Percentiles rank a stretch among this genome's conserved stretches.
Evolutionary conservation across 2,888 invertebrate genomes (phyloP).

Genomic region (Sarcophaga subvicina): DNA sequence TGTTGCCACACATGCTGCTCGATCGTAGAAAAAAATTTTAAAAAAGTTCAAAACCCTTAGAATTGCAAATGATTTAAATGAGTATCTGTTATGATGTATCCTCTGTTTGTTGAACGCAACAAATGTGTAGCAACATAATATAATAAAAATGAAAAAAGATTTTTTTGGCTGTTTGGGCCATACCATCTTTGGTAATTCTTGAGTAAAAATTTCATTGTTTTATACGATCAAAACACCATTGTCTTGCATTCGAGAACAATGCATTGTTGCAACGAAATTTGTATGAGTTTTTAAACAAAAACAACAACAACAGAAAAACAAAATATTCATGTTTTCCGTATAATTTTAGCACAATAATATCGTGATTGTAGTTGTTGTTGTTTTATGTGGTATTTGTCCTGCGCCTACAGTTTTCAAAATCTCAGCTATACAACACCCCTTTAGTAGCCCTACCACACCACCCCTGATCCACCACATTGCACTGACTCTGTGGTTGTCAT

Average conservation of each 20-base stretch:
- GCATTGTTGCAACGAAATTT: slow-evolving; percentile 47
- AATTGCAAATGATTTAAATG: too few relatives aligned
- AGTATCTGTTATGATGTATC: neutral
- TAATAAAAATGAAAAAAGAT: neutral
- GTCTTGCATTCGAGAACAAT: slow-evolving; percentile 47
- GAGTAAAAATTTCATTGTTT: slow-evolving; percentile 40
- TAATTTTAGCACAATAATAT: slow-evolving; percentile 63
- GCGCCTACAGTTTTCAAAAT: slow-evolving; percentile 66
- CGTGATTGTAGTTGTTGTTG: slow-evolving; percentile 4
- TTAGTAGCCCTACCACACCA: slow-evolving; percentile 40
- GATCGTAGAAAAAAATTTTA: too few relatives aligned
- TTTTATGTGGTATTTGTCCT: slow-evolving; percentile 64
- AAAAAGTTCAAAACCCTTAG: too few relatives aligned
- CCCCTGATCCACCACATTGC: neutral
- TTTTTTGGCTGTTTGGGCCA: slow-evolving; percentile 33
- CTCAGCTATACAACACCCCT: slow-evolving; percentile 36
- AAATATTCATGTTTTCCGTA: slow-evolving; percentile 26
- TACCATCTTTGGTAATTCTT: slow-evolving; percentile 68
- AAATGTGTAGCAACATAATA: slow-evolving; percentile 49
- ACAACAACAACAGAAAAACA: neutral
- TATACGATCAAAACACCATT: slow-evolving; percentile 46
- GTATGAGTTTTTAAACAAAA: slow-evolving; percentile 6
- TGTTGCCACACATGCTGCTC: too few relatives aligned
- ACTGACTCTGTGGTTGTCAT: slow-evolving; percentile 58
- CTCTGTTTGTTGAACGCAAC: slow-evolving; percentile 37